Percentiles rank a stretch among this genome's conserved stretches.
Conservation (phyloP, 2,888 invertebrate species). For the Epinotia ramella region DNA sequence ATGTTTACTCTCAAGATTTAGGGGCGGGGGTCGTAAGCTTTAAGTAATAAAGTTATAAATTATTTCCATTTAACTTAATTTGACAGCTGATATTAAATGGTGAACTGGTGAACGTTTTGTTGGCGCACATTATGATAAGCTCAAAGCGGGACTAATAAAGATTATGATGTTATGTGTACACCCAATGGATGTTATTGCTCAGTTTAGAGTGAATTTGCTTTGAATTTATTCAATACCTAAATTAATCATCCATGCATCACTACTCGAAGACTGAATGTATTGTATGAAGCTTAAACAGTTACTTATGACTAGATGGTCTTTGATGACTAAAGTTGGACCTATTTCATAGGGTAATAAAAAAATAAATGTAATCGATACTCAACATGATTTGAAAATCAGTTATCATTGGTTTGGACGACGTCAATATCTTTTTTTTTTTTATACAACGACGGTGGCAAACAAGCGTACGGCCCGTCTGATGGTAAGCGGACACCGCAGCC, state of each 20-base stretch:
- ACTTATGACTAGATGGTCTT: neutral
- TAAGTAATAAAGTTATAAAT: slow-evolving; percentile 81
- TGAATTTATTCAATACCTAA: neutral
- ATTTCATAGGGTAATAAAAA: neutral
- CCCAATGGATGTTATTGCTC: neutral
- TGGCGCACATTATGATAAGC: slow-evolving; percentile 28
- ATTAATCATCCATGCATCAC: no score
- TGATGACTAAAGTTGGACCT: neutral
- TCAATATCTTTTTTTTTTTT: no score
- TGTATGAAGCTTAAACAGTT: neutral
- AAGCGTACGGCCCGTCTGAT: no score
- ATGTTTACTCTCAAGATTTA: slow-evolving; percentile 77
- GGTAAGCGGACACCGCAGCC: no score
- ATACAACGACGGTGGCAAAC: no score
- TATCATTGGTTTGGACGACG: no score
- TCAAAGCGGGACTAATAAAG: slow-evolving; percentile 29
- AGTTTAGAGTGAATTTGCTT: slow-evolving; percentile 5
- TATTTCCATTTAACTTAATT: slow-evolving; percentile 84
- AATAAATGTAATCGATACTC: no score
- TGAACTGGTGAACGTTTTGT: slow-evolving; percentile 36
- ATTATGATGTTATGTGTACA: slow-evolving; percentile 26
- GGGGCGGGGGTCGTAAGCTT: slow-evolving; percentile 73
- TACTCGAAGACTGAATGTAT: neutral
- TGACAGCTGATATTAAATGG: slow-evolving; percentile 78
- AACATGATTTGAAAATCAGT: no score